Evolutionary conservation across 2,888 invertebrate genomes (phyloP).

Genomic region (Acrobasis repandana): DNA sequence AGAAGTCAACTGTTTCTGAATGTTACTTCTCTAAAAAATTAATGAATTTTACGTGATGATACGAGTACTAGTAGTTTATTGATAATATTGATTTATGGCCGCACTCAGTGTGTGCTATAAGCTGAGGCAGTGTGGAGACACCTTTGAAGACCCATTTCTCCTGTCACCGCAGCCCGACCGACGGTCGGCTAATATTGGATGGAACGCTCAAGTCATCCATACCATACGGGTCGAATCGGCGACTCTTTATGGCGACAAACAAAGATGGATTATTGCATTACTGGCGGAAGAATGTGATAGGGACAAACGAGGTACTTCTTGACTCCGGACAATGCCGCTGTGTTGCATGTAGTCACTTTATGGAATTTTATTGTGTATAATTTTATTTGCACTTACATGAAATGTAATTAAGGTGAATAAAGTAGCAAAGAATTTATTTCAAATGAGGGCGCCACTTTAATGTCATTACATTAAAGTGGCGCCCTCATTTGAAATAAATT

Average conservation of each 20-base stretch:
- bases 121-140: neutral
- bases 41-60: no score
- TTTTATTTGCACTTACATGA: no score
- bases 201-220: neutral
- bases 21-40: no score
- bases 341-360: neutral
- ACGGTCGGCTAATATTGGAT: neutral
- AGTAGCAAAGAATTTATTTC: no score
- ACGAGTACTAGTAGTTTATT: no score
- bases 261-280: slow-evolving; percentile 5
- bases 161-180: neutral
- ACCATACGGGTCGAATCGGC: neutral
- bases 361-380: no score
- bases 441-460: no score
- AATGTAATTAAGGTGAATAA: no score
- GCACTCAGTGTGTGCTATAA: neutral
- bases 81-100: no score
- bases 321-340: neutral
- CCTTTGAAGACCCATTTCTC: slow-evolving; percentile 9
- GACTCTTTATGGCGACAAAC: neutral
- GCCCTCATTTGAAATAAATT: no score
- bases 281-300: neutral
- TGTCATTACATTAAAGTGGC: no score
- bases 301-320: neutral
- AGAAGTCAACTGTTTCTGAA: no score